phyloP scores from a whole-genome alignment of 2,797 vertebrate species.

The Malurus splendens region DNA sequence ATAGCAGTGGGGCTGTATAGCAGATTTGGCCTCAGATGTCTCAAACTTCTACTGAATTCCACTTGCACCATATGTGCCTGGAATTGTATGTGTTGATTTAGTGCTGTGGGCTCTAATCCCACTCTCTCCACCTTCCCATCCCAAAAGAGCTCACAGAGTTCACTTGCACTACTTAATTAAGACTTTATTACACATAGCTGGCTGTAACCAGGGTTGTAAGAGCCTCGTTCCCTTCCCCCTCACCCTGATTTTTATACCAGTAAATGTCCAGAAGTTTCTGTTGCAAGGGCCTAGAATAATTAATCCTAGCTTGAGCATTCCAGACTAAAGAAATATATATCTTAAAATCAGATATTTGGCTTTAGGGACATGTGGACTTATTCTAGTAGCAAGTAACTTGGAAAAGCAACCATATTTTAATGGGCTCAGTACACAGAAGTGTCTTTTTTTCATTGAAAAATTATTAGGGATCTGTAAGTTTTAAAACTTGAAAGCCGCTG shows the following conservation, averaged over 20 bases:
- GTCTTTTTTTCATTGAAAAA: neutral
- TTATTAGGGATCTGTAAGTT: neutral
- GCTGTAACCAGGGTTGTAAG: slow-evolving; percentile 53
- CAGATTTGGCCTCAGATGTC: slow-evolving; percentile 45
- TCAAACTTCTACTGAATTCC: slow-evolving; percentile 50
- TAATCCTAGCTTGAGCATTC: neutral
- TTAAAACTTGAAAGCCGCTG: neutral
- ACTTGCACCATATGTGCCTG: slow-evolving; percentile 50
- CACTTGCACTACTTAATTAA: slow-evolving; percentile 60
- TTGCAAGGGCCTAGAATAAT: neutral
- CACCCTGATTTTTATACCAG: neutral
- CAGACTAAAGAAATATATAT: neutral
- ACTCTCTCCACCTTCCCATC: slow-evolving; percentile 33
- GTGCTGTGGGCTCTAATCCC: slow-evolving; percentile 48
- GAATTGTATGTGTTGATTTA: slow-evolving; percentile 50
- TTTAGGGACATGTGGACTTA: neutral
- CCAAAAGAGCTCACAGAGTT: slow-evolving; percentile 30
- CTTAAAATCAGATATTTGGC: neutral
- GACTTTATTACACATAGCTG: slow-evolving; percentile 45
- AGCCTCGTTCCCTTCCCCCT: neutral
- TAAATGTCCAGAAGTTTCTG: slow-evolving; percentile 6
- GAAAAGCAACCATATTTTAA: neutral
- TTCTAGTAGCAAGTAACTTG: neutral
- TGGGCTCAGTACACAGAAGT: neutral
- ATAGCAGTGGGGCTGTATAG: slow-evolving; percentile 42